Conservation (phyloP, 2,888 invertebrate species). For the Cyclophora albipunctata region DNA sequence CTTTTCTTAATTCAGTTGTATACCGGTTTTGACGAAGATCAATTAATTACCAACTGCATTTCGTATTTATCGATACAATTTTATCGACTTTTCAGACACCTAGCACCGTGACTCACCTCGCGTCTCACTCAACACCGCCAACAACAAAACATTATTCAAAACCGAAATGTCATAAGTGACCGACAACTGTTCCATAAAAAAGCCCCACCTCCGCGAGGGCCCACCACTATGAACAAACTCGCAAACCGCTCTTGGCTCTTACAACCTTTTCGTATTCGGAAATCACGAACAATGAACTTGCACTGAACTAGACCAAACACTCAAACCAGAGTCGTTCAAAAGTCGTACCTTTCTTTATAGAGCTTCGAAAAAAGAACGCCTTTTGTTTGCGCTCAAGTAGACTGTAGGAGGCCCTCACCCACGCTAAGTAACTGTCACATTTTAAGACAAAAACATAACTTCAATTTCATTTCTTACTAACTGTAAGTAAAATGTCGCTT, state of each 20-base stretch:
- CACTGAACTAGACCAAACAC: slow-evolving; percentile 72
- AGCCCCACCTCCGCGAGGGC: slow-evolving; percentile 46
- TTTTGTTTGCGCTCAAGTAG: slow-evolving; percentile 35
- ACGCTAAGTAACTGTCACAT: slow-evolving; percentile 36
- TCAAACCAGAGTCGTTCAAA: slow-evolving; percentile 40
- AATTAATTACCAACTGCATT: too few relatives aligned
- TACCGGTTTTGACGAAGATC: too few relatives aligned
- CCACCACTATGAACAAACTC: slow-evolving; percentile 49
- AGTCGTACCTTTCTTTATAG: not conserved
- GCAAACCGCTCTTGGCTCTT: slow-evolving; percentile 49
- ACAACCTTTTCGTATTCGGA: slow-evolving; percentile 37
- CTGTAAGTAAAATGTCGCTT: slow-evolving; percentile 31
- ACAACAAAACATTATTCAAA: slow-evolving; percentile 58
- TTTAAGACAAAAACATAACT: slow-evolving; percentile 17
- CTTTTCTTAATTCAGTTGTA: too few relatives aligned
- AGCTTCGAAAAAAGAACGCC: slow-evolving; percentile 45
- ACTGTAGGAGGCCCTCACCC: slow-evolving; percentile 40
- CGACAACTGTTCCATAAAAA: slow-evolving; percentile 49
- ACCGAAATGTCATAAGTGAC: slow-evolving; percentile 59
- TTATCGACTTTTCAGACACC: slow-evolving; percentile 49
- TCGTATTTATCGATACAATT: slow-evolving; percentile 41
- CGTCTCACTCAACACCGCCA: slow-evolving; percentile 70
- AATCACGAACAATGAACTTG: slow-evolving; percentile 69
- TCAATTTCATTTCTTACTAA: slow-evolving; percentile 22
- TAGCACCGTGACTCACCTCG: slow-evolving; percentile 68